Percentiles rank a stretch among this genome's conserved stretches.
Evolutionary conservation across 1,140 invertebrate genomes (phyloP).

Genomic region (Aplysia californica): DNA sequence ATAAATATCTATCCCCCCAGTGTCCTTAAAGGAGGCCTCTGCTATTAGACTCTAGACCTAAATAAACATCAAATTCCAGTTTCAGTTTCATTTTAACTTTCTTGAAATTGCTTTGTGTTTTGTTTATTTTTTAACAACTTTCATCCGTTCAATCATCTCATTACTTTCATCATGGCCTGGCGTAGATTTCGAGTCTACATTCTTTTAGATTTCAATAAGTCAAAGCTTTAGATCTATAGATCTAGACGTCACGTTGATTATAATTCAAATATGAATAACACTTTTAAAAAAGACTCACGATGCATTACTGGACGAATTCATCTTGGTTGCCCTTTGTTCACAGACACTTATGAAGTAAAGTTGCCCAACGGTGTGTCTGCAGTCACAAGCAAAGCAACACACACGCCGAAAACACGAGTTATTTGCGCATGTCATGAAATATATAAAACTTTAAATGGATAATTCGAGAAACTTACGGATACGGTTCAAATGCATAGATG

Average conservation of each 20-base stretch:
- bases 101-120: no score
- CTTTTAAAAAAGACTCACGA: not conserved
- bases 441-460: not conserved
- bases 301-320: slow-evolving; percentile 9
- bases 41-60: no score
- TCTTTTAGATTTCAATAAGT: not conserved
- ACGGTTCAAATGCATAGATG: not conserved
- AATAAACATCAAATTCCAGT: no score
- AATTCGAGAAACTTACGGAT: not conserved
- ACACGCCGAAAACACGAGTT: not conserved
- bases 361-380: not conserved
- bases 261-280: not conserved
- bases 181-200: not conserved
- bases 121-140: no score
- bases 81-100: no score
- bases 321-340: not conserved
- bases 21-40: no score
- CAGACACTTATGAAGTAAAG: no score
- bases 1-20: no score
- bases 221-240: not conserved
- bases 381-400: not conserved
- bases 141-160: not conserved
- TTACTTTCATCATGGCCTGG: not conserved
- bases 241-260: not conserved
- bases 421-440: not conserved